Evolutionary conservation across 2,797 vertebrate genomes (phyloP).

Genomic region (Squalus acanthias): DNA sequence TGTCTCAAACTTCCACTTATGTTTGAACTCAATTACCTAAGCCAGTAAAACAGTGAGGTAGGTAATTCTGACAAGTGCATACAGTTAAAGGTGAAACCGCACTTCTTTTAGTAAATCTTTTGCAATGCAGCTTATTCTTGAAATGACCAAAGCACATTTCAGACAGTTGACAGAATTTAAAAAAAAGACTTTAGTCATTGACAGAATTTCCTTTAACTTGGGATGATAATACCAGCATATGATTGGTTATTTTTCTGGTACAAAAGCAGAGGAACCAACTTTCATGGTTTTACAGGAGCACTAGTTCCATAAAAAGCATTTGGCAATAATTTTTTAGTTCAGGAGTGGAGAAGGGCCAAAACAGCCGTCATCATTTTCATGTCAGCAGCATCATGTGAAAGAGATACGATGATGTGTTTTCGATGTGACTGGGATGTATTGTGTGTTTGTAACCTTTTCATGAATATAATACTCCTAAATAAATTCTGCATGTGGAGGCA

Average conservation of each 20-base stretch:
- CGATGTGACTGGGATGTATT: not conserved
- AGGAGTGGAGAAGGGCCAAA: not conserved
- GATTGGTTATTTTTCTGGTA: not conserved
- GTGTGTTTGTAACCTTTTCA: not conserved
- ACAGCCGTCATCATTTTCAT: not conserved
- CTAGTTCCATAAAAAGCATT: not conserved
- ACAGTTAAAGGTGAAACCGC: not conserved
- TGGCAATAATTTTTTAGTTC: not conserved
- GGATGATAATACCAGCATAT: not conserved
- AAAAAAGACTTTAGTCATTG: not conserved
- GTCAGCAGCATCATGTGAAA: not conserved
- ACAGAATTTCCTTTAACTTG: constrained; percentile 7
- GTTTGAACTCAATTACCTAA: constrained; percentile 11
- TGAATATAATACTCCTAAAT: not conserved
- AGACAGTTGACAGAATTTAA: constrained; percentile 7
- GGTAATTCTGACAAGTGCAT: not conserved
- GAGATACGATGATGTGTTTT: not conserved
- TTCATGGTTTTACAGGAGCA: not conserved
- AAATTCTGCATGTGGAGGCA: not conserved
- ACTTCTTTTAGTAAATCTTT: not conserved
- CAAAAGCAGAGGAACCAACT: not conserved
- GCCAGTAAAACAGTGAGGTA: not conserved
- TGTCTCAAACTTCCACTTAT: not conserved
- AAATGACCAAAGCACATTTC: not conserved
- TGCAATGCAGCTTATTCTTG: not conserved